Conservation (phyloP, 2,113 vertebrate genomes). For the Microtus oregoni region DNA sequence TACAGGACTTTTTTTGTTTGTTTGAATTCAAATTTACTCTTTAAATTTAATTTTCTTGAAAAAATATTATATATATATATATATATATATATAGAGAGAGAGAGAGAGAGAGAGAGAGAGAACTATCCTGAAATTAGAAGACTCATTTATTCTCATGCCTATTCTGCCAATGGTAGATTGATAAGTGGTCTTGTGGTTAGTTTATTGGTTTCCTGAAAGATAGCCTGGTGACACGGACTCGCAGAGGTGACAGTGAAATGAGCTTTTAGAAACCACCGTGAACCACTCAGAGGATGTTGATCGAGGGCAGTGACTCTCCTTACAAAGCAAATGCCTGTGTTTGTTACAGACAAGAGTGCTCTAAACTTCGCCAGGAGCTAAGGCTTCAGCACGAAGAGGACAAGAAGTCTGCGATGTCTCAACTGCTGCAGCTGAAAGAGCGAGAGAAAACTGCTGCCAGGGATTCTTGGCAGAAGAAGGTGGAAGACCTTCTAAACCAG, state of each 20-base stretch:
- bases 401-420: constrained; percentile 92
- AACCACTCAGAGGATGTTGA: neutral
- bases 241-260: neutral
- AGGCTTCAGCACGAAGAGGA: constrained; percentile 95
- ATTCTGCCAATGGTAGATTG: neutral
- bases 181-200: constrained; percentile 13
- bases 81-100: no score
- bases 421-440: constrained; percentile 95
- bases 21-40: constrained; percentile 36
- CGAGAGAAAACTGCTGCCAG: constrained; percentile 93
- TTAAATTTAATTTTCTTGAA: constrained; percentile 51
- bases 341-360: constrained; percentile 94
- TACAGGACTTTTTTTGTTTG: neutral
- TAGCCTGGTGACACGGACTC: neutral
- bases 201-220: neutral
- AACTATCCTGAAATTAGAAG: constrained; percentile 31
- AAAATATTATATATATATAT: neutral
- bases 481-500: constrained; percentile 99
- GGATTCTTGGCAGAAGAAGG: constrained; percentile 98
- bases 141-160: neutral
- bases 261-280: neutral
- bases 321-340: neutral
- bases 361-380: constrained; percentile 96
- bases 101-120: no score
- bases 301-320: neutral